Evolutionary conservation across 2,888 invertebrate genomes (phyloP), one percentile per base, ranked within the genome.

Genomic region (Hypselothyrea guttata): DNA sequence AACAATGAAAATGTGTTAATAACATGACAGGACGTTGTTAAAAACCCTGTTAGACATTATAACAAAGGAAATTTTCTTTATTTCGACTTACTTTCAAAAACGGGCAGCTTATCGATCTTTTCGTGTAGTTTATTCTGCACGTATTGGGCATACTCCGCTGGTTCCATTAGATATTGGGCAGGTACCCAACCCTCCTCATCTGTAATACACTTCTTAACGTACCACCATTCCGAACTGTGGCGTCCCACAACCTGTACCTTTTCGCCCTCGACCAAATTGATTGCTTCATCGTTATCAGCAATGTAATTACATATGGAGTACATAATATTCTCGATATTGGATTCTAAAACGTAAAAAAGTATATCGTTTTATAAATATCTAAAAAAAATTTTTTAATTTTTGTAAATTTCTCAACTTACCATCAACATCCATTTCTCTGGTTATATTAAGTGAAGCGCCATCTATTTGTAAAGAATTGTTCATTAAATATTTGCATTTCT

Each of bases 131-230:
- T 97, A 90, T 94, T 95, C 86, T 97, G 95, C 7, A 97, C 92
- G 82, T 96, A 97, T 38, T 94, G 90, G 0, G 94, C 94, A 85
- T 97, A 97, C 75, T 94, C 94, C 2, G 91, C 91, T 88, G 96
- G 95, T 81, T 96, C 95, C 92, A 96, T 94, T 2, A 97, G 91
- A 86, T 96, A 95, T 87, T 95, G 95, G 0, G 97, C 95, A 11
- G 97, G 97, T n/a, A 97, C 97, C 95, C 96, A 97, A 59, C 97
- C 97, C 81, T 95, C 96, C 90, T 97, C 97, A 88, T 96, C 95
- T 0, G 97, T 97, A 18, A 97, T 91, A 88, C 95, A 94, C 89
- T 97, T 97, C 77, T 94, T 94, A 0, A 97, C 96, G 86, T 95
- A 96, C 97, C 97, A 97, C 97, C 97, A 97, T 87, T 97, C 97